Conservation (phyloP, 2,888 invertebrate genomes). For the Cenopis cana region DNA sequence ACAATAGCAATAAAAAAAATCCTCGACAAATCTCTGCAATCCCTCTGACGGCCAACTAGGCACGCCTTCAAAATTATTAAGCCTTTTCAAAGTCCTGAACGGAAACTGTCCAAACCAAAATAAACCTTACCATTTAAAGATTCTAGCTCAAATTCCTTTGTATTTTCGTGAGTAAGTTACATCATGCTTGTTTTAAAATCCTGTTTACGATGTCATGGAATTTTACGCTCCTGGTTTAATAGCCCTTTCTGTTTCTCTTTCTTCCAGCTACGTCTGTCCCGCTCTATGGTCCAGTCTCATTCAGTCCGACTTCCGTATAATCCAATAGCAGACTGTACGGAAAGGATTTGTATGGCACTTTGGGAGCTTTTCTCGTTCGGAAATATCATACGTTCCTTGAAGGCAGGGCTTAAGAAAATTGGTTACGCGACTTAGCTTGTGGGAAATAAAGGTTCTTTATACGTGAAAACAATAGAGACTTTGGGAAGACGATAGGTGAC, state of each 20-base stretch:
- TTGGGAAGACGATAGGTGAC: not conserved
- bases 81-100: slow-evolving; percentile 64
- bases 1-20: slow-evolving; percentile 77
- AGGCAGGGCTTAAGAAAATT: slow-evolving; percentile 64
- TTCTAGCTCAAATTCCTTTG: slow-evolving; percentile 45
- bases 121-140: slow-evolving; percentile 48
- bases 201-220: slow-evolving; percentile 76
- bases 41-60: slow-evolving; percentile 76
- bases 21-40: slow-evolving; percentile 76
- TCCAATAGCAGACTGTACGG: slow-evolving; percentile 71
- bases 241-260: slow-evolving; percentile 49
- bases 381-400: slow-evolving; percentile 67
- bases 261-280: slow-evolving; percentile 49
- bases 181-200: slow-evolving; percentile 62
- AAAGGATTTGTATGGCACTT: slow-evolving; percentile 69
- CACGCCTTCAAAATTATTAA: slow-evolving; percentile 83
- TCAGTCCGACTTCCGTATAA: slow-evolving; percentile 72
- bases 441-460: slow-evolving; percentile 46
- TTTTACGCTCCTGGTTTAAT: slow-evolving; percentile 77
- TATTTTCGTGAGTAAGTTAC: slow-evolving; percentile 49
- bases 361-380: slow-evolving; percentile 61
- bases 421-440: slow-evolving; percentile 57
- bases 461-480: slow-evolving; percentile 31
- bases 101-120: slow-evolving; percentile 47
- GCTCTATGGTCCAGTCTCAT: slow-evolving; percentile 67